phyloP scores from a whole-genome alignment of 2,797 vertebrate genomes.

The Sarcoramphus papa region DNA sequence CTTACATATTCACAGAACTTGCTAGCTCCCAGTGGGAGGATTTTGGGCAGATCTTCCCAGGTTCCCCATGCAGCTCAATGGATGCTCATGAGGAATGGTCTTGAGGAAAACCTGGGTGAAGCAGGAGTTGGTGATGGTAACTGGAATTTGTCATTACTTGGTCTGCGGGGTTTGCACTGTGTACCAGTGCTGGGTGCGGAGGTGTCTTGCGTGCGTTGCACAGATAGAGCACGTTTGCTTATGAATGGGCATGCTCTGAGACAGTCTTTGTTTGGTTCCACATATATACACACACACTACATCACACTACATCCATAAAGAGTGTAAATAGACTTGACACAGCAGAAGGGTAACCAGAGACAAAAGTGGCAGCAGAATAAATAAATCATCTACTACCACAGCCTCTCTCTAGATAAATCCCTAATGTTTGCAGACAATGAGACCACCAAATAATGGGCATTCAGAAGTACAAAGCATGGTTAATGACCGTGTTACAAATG shows the following conservation, averaged over 20 bases:
- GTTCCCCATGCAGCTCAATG: rapidly evolving
- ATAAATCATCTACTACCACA: not conserved
- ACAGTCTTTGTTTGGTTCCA: not conserved
- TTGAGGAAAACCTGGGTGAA: not conserved
- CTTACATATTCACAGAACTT: not conserved
- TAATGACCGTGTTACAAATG: not conserved
- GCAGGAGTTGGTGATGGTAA: not conserved
- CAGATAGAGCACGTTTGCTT: not conserved
- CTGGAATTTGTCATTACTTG: not conserved
- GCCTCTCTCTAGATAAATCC: not conserved
- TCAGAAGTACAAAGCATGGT: not conserved
- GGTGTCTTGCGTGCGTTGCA: not conserved
- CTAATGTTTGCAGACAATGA: not conserved
- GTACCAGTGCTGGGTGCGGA: not conserved
- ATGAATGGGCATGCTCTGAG: not conserved
- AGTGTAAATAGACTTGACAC: not conserved
- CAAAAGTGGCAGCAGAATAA: constrained; percentile 23
- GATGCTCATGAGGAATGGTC: rapidly evolving
- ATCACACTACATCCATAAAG: not conserved
- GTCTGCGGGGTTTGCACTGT: not conserved
- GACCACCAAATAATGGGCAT: not conserved
- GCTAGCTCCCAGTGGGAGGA: not conserved
- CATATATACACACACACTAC: not conserved
- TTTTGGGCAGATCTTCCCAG: not conserved
- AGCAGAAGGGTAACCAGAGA: not conserved